Evolutionary conservation across 2,888 invertebrate genomes (phyloP).

Genomic region (Machimus rusticus): DNA sequence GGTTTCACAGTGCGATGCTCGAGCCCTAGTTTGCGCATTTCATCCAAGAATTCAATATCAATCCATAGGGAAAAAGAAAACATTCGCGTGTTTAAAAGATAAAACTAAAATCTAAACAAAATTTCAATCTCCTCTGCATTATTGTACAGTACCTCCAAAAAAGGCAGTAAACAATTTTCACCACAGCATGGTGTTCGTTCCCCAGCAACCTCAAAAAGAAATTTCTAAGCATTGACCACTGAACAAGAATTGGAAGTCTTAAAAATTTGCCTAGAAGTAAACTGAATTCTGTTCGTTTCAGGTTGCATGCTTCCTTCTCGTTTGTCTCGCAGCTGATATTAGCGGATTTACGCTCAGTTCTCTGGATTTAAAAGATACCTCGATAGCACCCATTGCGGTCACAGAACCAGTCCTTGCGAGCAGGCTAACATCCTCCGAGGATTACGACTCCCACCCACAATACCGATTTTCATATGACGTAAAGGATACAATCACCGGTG

Average conservation of each 20-base stretch:
- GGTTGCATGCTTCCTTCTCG: neutral
- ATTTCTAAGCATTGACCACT: no score
- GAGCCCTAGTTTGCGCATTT: neutral
- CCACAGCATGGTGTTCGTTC: no score
- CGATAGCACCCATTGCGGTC: conserved; percentile 7
- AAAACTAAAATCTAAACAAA: no score
- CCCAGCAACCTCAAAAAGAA: no score
- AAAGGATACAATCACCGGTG: conserved; percentile 52
- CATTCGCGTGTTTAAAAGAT: no score
- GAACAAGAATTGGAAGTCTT: neutral
- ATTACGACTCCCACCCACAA: conserved; percentile 51
- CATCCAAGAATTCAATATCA: neutral
- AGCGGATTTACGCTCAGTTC: conserved; percentile 26
- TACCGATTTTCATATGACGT: conserved; percentile 52
- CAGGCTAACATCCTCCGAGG: conserved; percentile 49
- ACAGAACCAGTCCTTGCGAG: conserved; percentile 2
- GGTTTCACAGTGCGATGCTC: neutral
- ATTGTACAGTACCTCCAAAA: no score
- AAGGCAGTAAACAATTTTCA: no score
- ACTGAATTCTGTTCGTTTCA: neutral
- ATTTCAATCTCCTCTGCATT: no score
- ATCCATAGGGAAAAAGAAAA: no score
- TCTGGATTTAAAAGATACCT: conserved; percentile 10
- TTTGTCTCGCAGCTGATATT: conserved; percentile 6
- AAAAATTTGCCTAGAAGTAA: neutral